Evolutionary conservation across 1,140 invertebrate genomes (phyloP).

Genomic region (Drosophila baimaii): DNA sequence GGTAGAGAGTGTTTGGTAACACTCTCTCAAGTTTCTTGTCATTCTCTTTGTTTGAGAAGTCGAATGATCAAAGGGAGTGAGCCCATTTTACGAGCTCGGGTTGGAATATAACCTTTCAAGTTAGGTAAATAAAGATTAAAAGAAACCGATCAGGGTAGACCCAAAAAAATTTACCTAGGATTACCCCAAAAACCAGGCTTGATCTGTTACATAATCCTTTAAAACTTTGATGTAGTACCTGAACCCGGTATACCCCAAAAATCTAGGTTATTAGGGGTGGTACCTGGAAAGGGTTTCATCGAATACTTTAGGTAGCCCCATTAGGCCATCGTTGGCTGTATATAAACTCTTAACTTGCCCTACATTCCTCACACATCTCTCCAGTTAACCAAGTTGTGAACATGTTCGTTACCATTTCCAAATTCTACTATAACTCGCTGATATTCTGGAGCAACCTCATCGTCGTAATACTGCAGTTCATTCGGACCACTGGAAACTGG

Average conservation of each 20-base stretch:
- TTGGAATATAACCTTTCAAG: background rate
- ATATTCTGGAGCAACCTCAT: conserved; percentile 31
- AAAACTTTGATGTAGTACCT: background rate
- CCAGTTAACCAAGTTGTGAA: background rate
- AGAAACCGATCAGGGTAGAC: background rate
- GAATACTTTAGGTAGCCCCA: background rate
- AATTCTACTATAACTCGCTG: conserved; percentile 10
- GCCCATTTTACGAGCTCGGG: too few relatives aligned
- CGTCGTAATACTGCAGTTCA: conserved; percentile 24
- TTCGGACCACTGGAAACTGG: conserved; percentile 7
- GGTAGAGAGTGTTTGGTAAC: too few relatives aligned
- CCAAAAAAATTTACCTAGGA: background rate
- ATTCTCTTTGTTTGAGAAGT: too few relatives aligned
- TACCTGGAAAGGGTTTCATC: background rate
- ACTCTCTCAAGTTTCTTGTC: too few relatives aligned
- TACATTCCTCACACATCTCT: background rate
- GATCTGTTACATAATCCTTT: background rate
- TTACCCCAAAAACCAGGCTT: background rate
- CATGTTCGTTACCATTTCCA: conserved; percentile 2
- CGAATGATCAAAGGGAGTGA: too few relatives aligned
- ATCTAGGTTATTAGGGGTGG: too few relatives aligned
- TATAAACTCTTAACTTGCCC: background rate
- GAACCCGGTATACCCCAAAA: background rate
- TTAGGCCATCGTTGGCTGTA: background rate
- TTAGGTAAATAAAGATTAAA: background rate